Base-by-base conservation (phyloP, 2,113 vertebrate genomes). In the Hippocampus barbouri region DNA sequence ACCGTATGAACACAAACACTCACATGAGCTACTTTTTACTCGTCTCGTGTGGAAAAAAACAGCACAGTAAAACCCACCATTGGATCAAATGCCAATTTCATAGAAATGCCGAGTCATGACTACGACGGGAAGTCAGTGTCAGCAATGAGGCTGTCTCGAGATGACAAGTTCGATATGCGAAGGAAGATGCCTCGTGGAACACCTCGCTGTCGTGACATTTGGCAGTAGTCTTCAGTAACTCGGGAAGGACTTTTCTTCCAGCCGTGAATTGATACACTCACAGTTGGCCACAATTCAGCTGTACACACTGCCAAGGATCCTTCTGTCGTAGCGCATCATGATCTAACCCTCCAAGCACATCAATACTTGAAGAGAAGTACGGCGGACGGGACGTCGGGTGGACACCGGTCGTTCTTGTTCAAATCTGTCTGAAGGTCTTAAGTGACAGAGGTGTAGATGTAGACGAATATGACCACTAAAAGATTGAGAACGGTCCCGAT, bases 401-500 rank as follows among this genome's bases (percentile, higher is more conserved):
- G 4, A 25, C 25, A 18, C 14, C 71, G 72, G 14, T 1, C 16
- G 77, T 64, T 72, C 56, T 66, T 43, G 14, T 64, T 63, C 2
- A 30, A 68, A 57, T 71, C 68, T 70, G 47, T 25, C 45, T 40
- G 66, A 25, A 65, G 73, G 21, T 45, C 49, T 83, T 74, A 78
- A 77, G 90, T 94, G 80, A 95, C 90, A 0, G 93, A 92, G 62
- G 94, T 94, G 84, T 95, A 95, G 74, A 95, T 93, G 87, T 95
- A 95, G 77, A 95, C 94, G 41, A 94, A 93, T 82, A 95, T 93
- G 80, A 95, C 90, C 79, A 95, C 94, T 14, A 94, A 76, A 41
- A 94, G 91, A 78, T 95, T 95, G 74, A 95, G 91, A 65, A 94
- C 80, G 40, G 94, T 95, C 62, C 94, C 94, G 9, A 93, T 92